A percentile compares a stretch with the other conserved stretches of the same genome.
Conservation (phyloP, 1,140 invertebrate genomes). For the Bombus waltoni region DNA sequence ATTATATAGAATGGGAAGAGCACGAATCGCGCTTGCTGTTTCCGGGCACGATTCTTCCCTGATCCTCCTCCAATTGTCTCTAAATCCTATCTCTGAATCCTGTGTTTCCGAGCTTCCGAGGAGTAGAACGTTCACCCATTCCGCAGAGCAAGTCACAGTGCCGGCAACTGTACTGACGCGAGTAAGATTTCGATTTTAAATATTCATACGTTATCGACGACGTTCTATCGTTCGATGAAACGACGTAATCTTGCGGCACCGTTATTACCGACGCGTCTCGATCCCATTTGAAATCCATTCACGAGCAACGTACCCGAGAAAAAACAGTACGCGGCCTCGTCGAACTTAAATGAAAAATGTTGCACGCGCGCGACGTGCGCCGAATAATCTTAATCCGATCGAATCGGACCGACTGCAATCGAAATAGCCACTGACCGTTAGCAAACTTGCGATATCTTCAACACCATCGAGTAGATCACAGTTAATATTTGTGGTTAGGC, state of each 20-base stretch:
- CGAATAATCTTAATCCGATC: conserved; percentile 42
- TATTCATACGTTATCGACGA: conserved; percentile 12
- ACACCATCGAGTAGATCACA: not conserved
- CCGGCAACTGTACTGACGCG: too few species aligned
- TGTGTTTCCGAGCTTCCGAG: not conserved
- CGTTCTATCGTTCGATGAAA: not conserved
- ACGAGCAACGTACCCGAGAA: conserved; percentile 31
- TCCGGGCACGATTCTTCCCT: not conserved
- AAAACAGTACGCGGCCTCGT: conserved; percentile 29
- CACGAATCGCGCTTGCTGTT: not conserved
- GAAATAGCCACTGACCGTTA: not conserved
- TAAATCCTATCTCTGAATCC: not conserved
- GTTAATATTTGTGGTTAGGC: conserved; percentile 33
- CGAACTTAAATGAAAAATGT: conserved; percentile 68
- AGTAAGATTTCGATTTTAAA: not conserved
- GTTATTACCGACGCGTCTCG: conserved; percentile 27
- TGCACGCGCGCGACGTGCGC: conserved; percentile 54
- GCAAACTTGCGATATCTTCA: not conserved
- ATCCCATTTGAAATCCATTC: conserved; percentile 54
- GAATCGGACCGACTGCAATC: not conserved
- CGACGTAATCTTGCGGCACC: conserved; percentile 7
- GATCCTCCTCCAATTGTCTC: not conserved
- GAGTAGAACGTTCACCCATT: not conserved
- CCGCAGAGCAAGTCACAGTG: not conserved
- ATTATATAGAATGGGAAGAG: not conserved